These are phyloP conservation scores for Psittacula derbiana DNA, from an alignment of 2,797 vertebrate species.

Conservation along the genomic window DNA sequence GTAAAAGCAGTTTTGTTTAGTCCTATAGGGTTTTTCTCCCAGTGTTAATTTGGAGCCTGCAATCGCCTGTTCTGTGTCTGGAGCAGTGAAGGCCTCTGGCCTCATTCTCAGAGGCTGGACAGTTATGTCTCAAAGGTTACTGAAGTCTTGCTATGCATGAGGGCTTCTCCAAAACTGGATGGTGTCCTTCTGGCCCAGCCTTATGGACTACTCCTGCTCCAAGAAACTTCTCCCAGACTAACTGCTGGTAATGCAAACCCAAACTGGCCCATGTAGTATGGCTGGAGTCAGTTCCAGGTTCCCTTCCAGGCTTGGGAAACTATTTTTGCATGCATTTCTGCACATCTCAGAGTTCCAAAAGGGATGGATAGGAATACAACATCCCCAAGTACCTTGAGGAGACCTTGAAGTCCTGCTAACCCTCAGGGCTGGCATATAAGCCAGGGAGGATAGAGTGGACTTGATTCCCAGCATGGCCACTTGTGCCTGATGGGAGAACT, in stretches of 20 bases:
- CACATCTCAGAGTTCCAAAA: fast-evolving
- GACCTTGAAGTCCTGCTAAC: not conserved
- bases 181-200: not conserved
- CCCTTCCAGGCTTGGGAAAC: not conserved
- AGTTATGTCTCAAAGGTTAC: not conserved
- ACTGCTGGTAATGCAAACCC: not conserved
- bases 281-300: not conserved
- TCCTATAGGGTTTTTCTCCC: not conserved
- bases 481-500: not conserved
- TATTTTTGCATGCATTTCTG: not conserved
- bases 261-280: not conserved
- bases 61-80: not conserved
- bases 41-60: not conserved
- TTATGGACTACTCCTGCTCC: not conserved
- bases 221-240: not conserved
- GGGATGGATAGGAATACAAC: not conserved
- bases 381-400: not conserved
- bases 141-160: not conserved
- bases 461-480: not conserved
- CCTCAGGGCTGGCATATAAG: not conserved
- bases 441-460: not conserved
- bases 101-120: not conserved
- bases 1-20: not conserved
- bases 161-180: not conserved
- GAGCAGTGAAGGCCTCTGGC: not conserved